These are phyloP conservation scores for Periophthalmus modestus DNA, from an alignment of 2,113 vertebrate species.

Conservation along the genomic window DNA sequence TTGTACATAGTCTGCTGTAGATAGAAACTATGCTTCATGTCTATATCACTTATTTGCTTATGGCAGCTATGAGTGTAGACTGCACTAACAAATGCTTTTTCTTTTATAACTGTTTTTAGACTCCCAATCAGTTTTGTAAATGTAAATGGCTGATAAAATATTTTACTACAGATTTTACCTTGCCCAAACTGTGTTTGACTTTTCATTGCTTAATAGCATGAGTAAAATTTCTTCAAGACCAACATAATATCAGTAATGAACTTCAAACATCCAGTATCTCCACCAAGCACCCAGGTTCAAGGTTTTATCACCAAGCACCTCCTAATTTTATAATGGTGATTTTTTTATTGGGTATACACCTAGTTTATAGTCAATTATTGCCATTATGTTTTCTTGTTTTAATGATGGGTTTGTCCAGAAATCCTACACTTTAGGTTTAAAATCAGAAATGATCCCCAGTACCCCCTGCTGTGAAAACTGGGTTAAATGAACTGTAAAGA, in stretches of 20 bases:
- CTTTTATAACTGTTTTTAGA: background rate
- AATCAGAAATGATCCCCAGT: too few species aligned
- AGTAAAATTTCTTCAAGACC: background rate
- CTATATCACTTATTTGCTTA: slow-evolving; percentile 13
- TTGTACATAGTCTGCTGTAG: slow-evolving; percentile 7
- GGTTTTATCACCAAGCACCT: too few species aligned
- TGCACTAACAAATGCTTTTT: background rate
- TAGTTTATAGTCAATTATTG: too few species aligned
- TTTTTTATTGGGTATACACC: too few species aligned
- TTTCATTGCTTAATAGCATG: background rate
- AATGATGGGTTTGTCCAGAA: too few species aligned
- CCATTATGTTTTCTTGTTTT: too few species aligned
- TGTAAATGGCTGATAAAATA: background rate
- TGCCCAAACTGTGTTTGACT: background rate
- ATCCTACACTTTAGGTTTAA: too few species aligned
- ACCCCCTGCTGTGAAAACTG: too few species aligned
- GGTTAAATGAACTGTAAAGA: too few species aligned
- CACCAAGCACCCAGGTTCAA: too few species aligned
- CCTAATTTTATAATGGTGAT: too few species aligned
- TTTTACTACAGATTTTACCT: background rate
- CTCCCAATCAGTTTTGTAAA: background rate
- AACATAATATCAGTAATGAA: background rate
- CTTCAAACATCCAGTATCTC: too few species aligned
- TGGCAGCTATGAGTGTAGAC: slow-evolving; percentile 47
- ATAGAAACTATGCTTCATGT: background rate